A percentile compares a stretch with the other conserved stretches of the same genome.
Conservation (phyloP, 2,888 invertebrate genomes). For the Ophion ventricosus region DNA sequence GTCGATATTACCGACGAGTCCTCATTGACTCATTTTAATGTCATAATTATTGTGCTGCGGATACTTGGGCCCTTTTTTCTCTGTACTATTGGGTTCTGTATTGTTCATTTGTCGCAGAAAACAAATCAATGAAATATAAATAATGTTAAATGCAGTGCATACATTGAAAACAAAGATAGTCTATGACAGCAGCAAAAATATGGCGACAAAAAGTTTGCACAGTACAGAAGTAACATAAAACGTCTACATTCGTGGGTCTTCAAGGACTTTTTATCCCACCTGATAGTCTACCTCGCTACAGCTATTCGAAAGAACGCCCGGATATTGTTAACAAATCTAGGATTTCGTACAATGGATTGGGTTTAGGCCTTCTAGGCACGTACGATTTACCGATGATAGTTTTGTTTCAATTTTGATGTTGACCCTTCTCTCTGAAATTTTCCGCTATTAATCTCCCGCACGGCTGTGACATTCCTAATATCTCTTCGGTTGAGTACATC, state of each 20-base stretch:
- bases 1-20: background rate
- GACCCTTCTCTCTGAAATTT: slow-evolving; percentile 42
- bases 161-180: background rate
- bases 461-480: slow-evolving; percentile 8
- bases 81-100: background rate
- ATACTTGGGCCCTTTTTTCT: no score
- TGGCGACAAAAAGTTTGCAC: background rate
- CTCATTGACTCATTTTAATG: background rate
- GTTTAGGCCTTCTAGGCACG: background rate
- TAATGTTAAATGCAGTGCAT: background rate
- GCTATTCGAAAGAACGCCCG: background rate
- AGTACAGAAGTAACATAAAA: background rate
- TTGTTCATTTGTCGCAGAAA: background rate
- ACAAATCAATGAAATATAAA: background rate
- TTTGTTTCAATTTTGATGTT: slow-evolving; percentile 71
- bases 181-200: background rate
- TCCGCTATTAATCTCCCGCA: slow-evolving; percentile 9
- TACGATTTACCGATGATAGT: slow-evolving; percentile 20
- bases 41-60: background rate
- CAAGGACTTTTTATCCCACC: background rate
- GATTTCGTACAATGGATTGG: background rate
- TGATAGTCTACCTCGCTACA: background rate
- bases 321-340: background rate
- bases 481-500: slow-evolving; percentile 22
- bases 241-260: background rate